These are phyloP conservation scores for Nezara viridula DNA, from an alignment of 2,888 invertebrate species.

Conservation along the genomic window DNA sequence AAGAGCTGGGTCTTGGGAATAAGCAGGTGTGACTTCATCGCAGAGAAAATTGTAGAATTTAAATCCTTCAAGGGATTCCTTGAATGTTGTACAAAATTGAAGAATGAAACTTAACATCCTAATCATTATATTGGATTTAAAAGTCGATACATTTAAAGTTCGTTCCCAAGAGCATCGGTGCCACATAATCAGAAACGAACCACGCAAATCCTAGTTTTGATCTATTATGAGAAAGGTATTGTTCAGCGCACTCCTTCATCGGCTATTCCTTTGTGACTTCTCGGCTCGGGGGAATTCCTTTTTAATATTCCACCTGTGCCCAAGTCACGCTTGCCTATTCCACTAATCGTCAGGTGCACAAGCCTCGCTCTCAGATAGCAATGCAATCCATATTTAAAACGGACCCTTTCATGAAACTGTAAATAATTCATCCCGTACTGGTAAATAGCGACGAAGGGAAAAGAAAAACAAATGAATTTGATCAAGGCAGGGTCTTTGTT, in stretches of 20 bases:
- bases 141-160: too few relatives aligned
- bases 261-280: not conserved
- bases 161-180: not conserved
- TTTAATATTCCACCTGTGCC: slow-evolving; percentile 10
- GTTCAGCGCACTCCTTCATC: not conserved
- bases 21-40: too few relatives aligned
- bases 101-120: too few relatives aligned
- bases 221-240: not conserved
- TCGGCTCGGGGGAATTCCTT: not conserved
- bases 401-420: not conserved
- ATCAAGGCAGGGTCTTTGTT: not conserved
- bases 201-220: not conserved
- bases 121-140: too few relatives aligned
- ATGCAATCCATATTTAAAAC: not conserved
- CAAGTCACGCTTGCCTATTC: not conserved
- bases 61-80: too few relatives aligned
- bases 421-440: not conserved
- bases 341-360: not conserved
- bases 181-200: not conserved
- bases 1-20: too few relatives aligned
- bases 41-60: too few relatives aligned
- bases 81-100: too few relatives aligned
- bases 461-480: slow-evolving; percentile 25
- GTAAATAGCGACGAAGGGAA: not conserved
- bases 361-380: not conserved